Evolutionary conservation across 2,113 vertebrate genomes (phyloP).

Genomic region (Baryphthengus martii): DNA sequence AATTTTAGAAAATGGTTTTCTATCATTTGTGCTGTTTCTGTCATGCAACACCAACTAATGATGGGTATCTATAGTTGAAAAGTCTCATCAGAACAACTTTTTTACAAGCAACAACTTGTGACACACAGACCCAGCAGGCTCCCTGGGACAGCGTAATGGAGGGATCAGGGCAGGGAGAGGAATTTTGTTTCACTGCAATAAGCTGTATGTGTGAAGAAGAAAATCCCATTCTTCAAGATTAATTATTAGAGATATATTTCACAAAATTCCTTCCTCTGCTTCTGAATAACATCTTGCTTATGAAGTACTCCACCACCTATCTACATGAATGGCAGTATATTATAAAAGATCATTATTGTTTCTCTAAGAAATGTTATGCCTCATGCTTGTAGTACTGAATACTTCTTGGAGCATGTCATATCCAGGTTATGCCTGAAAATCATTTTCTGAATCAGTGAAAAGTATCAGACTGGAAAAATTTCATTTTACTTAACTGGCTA

Average conservation of each 20-base stretch:
- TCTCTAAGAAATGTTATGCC: not conserved
- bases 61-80: not conserved
- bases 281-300: not conserved
- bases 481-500: conserved; percentile 26
- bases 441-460: conserved; percentile 35
- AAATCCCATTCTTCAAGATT: not conserved
- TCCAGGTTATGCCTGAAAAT: not conserved
- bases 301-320: not conserved
- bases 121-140: not conserved
- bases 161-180: not conserved
- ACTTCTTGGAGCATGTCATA: not conserved
- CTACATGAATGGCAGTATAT: not conserved
- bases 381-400: not conserved
- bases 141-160: not conserved
- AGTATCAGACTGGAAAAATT: conserved; percentile 53
- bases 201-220: not conserved
- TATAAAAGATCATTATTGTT: not conserved
- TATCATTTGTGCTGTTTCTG: not conserved
- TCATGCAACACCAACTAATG: not conserved
- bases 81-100: not conserved
- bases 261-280: not conserved
- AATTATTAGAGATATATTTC: not conserved
- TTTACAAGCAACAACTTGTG: not conserved
- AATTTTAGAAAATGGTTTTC: not conserved
- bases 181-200: not conserved